A percentile compares a stretch with the other conserved stretches of the same genome.
Conservation (phyloP, 2,888 invertebrate species). For the Brachyptera putata region DNA sequence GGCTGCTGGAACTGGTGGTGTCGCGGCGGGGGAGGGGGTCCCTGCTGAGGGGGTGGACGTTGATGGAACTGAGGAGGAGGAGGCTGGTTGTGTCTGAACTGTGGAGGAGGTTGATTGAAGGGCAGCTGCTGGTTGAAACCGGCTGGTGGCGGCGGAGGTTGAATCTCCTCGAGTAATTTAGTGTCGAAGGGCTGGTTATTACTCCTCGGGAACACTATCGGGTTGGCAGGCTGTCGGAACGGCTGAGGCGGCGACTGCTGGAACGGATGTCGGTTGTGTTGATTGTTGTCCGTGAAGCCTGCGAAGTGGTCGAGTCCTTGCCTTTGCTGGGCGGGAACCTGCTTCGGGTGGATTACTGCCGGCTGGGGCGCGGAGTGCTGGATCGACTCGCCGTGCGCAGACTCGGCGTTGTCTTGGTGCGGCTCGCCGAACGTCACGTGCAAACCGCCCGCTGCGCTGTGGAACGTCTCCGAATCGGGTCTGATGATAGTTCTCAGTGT, state of each 20-base stretch:
- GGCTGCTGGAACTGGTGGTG: slow-evolving; percentile 36
- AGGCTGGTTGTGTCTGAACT: slow-evolving; percentile 41
- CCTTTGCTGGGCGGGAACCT: slow-evolving; percentile 21
- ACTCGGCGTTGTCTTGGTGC: slow-evolving; percentile 39
- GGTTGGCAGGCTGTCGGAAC: slow-evolving; percentile 45
- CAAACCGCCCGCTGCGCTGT: slow-evolving; percentile 69
- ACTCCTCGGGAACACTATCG: slow-evolving; percentile 12
- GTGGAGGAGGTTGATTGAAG: slow-evolving; percentile 41
- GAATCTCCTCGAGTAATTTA: too few species aligned
- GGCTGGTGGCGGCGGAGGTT: slow-evolving; percentile 52
- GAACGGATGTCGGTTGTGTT: slow-evolving; percentile 40
- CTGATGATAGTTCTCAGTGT: slow-evolving; percentile 79
- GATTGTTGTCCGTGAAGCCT: slow-evolving; percentile 24
- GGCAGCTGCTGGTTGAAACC: slow-evolving; percentile 49
- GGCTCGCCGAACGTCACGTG: slow-evolving; percentile 74
- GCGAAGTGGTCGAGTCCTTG: slow-evolving; percentile 27
- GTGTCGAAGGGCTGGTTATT: slow-evolving; percentile 45
- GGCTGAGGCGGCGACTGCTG: slow-evolving; percentile 55
- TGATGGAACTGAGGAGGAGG: slow-evolving; percentile 36
- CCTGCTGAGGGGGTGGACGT: slow-evolving; percentile 37
- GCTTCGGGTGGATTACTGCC: slow-evolving; percentile 52
- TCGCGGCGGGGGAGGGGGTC: slow-evolving; percentile 45
- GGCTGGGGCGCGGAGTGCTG: slow-evolving; percentile 58
- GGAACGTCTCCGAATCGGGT: slow-evolving; percentile 80
- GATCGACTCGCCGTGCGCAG: slow-evolving; percentile 24